Base-by-base conservation (phyloP, 2,113 vertebrate genomes). In the Ochotona curzoniae region DNA sequence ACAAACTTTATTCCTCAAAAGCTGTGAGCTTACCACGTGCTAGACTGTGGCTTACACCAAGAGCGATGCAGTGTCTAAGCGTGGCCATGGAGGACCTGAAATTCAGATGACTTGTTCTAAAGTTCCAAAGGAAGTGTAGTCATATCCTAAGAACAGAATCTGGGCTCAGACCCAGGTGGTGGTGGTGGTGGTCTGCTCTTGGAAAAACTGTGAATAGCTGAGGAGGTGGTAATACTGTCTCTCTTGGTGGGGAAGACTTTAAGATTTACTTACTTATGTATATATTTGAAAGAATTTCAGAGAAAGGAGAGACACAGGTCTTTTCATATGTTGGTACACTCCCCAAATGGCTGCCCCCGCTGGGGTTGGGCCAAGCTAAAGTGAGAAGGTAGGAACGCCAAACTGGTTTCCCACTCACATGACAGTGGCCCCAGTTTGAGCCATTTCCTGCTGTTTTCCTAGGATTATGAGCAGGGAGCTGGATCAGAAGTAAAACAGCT, bases 1-100 rank as follows among this genome's bases (percentile, higher is more conserved):
- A 28, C 44, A 60, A 89, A 51, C 81, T 80, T 64, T 44, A 32
- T 92, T 95, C 93, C 83, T 96, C 76, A 73, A 90, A 84, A 97
- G 30, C 54, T 8, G n/a, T 0, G 47, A 82, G 69, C 94, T 73
- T 93, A 57, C 73, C 26, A 49, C 63, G 25, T 73, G 67, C 8
- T 92, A 96, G 87, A 85, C 57, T 7, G 51, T 82, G 54, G 60
- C 75, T 28, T 79, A 44, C 86, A 93, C 49, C 13, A 80, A 28
- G 57, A 87, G 67, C 47, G 67, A 28, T 60, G 60, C 13, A 8
- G 2, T 35, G 28, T 61, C 30, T 75, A 79, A 76, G 32, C 83
- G 75, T 79, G 51, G 30, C 74, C 10, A 1, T 23, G 9, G 23
- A 78, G 57, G 71, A 15, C 70, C 78, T 87, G 84, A 25, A 75